Conservation (phyloP, 2,888 invertebrate species). For the Aleiodes alternator region DNA sequence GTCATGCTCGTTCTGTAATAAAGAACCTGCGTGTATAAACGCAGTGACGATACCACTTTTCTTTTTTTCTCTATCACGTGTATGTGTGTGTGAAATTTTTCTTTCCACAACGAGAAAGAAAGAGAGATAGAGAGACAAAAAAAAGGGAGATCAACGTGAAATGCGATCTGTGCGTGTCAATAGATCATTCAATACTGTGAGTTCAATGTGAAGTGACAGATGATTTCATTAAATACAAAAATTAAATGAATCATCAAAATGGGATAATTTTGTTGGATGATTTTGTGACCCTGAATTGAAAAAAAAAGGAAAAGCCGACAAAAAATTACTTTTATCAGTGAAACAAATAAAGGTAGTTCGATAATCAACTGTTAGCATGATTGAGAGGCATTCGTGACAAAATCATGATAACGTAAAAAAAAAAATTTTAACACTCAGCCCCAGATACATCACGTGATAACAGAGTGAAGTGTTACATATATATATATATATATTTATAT, state of each 20-base stretch:
- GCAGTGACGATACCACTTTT: too few species aligned
- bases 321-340: neutral
- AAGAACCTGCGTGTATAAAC: slow-evolving; percentile 11
- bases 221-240: slow-evolving; percentile 10
- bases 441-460: slow-evolving; percentile 38
- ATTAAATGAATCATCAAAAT: slow-evolving; percentile 4
- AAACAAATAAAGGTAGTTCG: neutral
- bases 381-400: neutral
- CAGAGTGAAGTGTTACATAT: slow-evolving; percentile 37
- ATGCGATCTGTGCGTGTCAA: slow-evolving; percentile 26
- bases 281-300: neutral
- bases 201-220: slow-evolving; percentile 28
- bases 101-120: neutral
- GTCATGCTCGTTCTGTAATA: too few species aligned
- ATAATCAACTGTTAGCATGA: too few species aligned
- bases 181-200: slow-evolving; percentile 14
- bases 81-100: slow-evolving; percentile 2
- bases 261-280: neutral
- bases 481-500: too few species aligned
- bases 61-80: neutral
- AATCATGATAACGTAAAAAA: neutral
- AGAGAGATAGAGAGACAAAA: too few species aligned
- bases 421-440: neutral
- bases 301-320: neutral
- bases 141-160: neutral